Percentiles rank a stretch among this genome's conserved stretches.
Evolutionary conservation across 64 coral and sea anemone genomes (phyloP).

Genomic region (Pachyseris speciosa): DNA sequence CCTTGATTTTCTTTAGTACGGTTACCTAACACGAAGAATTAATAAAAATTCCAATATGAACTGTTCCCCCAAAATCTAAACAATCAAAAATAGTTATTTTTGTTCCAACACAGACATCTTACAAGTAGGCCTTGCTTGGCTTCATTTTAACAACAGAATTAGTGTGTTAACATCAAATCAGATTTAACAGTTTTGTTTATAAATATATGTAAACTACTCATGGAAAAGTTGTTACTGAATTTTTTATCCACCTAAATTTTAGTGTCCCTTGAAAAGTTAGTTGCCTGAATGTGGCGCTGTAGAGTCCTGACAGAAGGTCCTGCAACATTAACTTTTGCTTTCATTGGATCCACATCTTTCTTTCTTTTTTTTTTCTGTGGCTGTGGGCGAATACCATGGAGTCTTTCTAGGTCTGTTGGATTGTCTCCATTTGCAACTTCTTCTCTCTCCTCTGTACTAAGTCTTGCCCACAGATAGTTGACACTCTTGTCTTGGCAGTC

Average conservation of each 20-base stretch:
- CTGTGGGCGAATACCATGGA: constrained; percentile 36
- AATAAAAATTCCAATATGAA: too few relatives aligned
- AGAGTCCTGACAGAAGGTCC: constrained; percentile 32
- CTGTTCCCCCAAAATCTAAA: too few relatives aligned
- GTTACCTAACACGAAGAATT: constrained; percentile 1
- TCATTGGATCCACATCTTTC: constrained; percentile 36
- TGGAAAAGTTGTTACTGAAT: too few relatives aligned
- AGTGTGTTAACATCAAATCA: too few relatives aligned
- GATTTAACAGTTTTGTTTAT: too few relatives aligned
- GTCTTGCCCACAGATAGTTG: constrained; percentile 32
- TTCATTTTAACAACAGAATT: too few relatives aligned
- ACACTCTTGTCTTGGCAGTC: not conserved
- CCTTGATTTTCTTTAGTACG: constrained; percentile 31
- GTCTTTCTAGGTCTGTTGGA: not conserved
- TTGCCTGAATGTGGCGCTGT: constrained; percentile 24
- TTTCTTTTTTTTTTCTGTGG: not conserved
- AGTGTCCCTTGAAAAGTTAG: constrained; percentile 31
- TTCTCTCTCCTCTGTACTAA: constrained; percentile 35
- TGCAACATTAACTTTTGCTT: constrained; percentile 70
- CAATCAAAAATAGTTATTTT: too few relatives aligned
- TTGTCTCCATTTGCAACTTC: constrained; percentile 8
- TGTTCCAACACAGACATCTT: constrained; percentile 1
- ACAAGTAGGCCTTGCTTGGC: too few relatives aligned
- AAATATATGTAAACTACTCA: too few relatives aligned
- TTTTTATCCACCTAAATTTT: constrained; percentile 57